phyloP scores from a whole-genome alignment of 2,797 vertebrate species.

The Parauchenoglanis ngamensis region DNA sequence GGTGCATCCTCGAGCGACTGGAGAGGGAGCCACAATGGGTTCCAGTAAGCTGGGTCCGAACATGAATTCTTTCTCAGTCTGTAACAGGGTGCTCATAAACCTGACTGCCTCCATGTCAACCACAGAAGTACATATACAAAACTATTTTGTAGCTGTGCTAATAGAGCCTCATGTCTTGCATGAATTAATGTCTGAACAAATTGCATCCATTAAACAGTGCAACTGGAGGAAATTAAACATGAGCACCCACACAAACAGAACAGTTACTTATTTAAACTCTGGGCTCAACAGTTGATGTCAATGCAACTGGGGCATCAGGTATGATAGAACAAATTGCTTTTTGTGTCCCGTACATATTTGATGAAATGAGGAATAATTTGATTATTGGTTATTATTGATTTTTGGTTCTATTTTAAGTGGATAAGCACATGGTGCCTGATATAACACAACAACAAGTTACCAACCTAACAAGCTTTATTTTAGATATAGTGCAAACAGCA shows the following conservation, averaged over 20 bases:
- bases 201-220: not conserved
- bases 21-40: slow-evolving; percentile 87
- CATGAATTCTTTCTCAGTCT: slow-evolving; percentile 7
- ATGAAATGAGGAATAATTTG: not conserved
- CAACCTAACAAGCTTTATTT: not conserved
- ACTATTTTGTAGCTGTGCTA: slow-evolving; percentile 15
- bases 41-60: slow-evolving; percentile 84
- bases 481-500: not conserved
- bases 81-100: slow-evolving; percentile 8
- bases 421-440: not conserved
- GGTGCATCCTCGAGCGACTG: slow-evolving; percentile 79
- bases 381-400: not conserved
- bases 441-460: not conserved
- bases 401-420: not conserved
- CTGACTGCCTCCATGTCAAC: slow-evolving; percentile 18
- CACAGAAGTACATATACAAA: slow-evolving; percentile 14
- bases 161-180: slow-evolving; percentile 10
- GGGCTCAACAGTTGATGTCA: not conserved
- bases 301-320: not conserved
- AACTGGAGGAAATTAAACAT: not conserved
- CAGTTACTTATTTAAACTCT: not conserved
- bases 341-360: not conserved
- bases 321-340: not conserved
- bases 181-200: slow-evolving; percentile 8
- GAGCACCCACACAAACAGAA: not conserved